A percentile compares a stretch with the other conserved stretches of the same genome.
Evolutionary conservation across 1,140 invertebrate species (phyloP).

Genomic region (Triops longicaudatus): DNA sequence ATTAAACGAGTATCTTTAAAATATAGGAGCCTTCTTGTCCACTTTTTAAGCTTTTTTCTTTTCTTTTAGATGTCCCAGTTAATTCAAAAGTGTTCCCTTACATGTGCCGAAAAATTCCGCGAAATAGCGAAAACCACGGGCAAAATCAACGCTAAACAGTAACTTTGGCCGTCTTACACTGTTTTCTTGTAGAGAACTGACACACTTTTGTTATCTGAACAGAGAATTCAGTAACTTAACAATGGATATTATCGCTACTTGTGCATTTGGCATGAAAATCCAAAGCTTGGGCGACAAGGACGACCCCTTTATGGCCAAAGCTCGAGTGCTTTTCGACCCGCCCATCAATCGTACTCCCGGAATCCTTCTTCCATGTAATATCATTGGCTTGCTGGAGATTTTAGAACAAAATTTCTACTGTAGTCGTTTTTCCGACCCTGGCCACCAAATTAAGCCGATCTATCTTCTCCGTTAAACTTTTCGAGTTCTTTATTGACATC

Average conservation of each 20-base stretch:
- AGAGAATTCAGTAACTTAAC: constrained; percentile 34
- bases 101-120: not conserved
- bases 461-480: constrained; percentile 20
- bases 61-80: constrained; percentile 24
- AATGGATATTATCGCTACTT: constrained; percentile 40
- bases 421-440: constrained; percentile 21
- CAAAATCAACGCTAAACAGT: constrained; percentile 23
- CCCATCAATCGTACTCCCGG: not conserved
- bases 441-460: not conserved
- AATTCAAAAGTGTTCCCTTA: constrained; percentile 18
- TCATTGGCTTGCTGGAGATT: no score
- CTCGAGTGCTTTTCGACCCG: constrained; percentile 33
- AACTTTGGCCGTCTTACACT: no score
- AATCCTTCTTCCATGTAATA: constrained; percentile 20
- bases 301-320: constrained; percentile 37
- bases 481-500: constrained; percentile 15
- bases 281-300: constrained; percentile 38
- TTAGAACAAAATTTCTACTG: no score
- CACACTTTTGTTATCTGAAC: not conserved
- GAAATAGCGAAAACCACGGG: not conserved
- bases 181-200: no score
- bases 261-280: constrained; percentile 40
- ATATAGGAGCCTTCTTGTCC: no score
- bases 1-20: constrained; percentile 24
- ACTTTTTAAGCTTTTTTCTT: no score